Evolutionary conservation across 2,797 vertebrate genomes (phyloP).

Genomic region (Echeneis naucrates): DNA sequence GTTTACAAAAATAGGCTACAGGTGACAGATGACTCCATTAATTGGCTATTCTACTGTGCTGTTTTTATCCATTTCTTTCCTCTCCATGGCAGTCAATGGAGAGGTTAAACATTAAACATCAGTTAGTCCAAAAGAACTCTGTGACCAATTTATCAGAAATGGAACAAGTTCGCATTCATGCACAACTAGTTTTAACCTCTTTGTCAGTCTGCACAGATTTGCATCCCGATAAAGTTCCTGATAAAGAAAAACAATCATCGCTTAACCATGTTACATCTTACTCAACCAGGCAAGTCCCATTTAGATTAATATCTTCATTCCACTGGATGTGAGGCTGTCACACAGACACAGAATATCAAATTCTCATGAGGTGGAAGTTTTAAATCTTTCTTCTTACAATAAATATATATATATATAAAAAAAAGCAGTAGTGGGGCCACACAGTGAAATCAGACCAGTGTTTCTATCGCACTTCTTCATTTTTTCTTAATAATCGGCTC

Average conservation of each 20-base stretch:
- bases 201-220: not conserved
- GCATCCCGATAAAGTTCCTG: not conserved
- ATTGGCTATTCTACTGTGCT: not conserved
- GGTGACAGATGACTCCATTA: slow-evolving; percentile 1
- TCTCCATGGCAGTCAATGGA: not conserved
- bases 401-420: not conserved
- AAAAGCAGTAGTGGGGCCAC: not conserved
- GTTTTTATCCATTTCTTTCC: not conserved
- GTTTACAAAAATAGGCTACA: slow-evolving; percentile 54
- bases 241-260: not conserved
- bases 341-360: not conserved
- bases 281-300: not conserved
- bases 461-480: slow-evolving; percentile 32
- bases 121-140: not conserved
- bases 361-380: not conserved
- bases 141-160: not conserved
- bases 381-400: not conserved
- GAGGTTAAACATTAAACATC: no score
- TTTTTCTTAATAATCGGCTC: not conserved
- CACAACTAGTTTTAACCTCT: not conserved
- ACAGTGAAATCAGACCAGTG: not conserved
- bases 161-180: not conserved
- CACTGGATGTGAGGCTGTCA: not conserved
- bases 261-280: not conserved
- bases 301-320: not conserved